Base-by-base conservation (phyloP, 2,113 vertebrate species). In the Pterocles orientalis region DNA sequence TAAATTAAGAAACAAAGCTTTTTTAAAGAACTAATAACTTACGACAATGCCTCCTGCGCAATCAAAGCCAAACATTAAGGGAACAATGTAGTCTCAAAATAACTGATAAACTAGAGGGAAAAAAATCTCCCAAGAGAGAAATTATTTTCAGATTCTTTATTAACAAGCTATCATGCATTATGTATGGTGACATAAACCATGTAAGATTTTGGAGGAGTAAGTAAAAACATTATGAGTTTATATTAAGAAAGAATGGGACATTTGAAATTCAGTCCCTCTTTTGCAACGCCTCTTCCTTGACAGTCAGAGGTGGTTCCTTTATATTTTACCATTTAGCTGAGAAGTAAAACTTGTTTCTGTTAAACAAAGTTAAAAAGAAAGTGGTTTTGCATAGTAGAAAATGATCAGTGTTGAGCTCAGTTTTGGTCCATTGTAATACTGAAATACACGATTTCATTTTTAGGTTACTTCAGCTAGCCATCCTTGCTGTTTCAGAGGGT, bases 181-280 rank as follows among this genome's bases (percentile, higher is more conserved):
- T 12, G 3, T 98, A 98, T 97, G 10, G 95, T 97, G 97, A 97
- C 3, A 43, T 34, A 81, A 77, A 7, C 23, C 9, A 18, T 28
- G 15, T 1, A 31, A 11, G 9, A 48, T 57, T 71, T 66, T 83
- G 25, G 61, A 23, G 7, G 18, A 39, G 18, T 72, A 82, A 43
- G 33, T 20, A 51, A 66, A 83, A 80, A 4, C 14, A 75, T 21
- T 69, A 4, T 41, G 8, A 41, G 3, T 12, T 70, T 70, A 29
- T 48, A 13, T 36, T 71, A 47, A 56, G 29, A 76, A 82, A 47
- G 33, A 57, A 68, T 14, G 10, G 16, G 13, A 31, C 16, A 34
- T 68, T 21, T 58, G 43, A 87, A 78, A 78, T 65, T 73, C 57
- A 71, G 28, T 5, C 4, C 18, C 13, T 11, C 3, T 58, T 1